Evolutionary conservation across 2,797 vertebrate genomes (phyloP), one percentile per base, ranked within the genome.

Genomic region (Hyperoplus lanceolatus): DNA sequence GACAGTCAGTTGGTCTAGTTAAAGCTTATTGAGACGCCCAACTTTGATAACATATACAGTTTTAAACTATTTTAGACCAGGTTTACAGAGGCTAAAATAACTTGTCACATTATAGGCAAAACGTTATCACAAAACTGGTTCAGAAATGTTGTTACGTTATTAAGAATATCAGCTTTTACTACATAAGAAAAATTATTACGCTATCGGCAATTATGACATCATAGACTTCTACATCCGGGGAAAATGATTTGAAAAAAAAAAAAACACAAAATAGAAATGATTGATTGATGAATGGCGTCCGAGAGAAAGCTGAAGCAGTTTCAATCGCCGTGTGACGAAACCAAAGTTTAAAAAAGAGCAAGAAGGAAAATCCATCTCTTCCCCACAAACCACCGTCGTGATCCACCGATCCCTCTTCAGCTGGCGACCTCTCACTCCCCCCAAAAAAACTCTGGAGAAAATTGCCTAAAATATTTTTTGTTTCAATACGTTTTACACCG

Each of bases 221-320:
- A 29, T 29, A 29, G 29, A 3, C 29, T 29, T 0, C 29, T 29
- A 29, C 29, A 29, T 29, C 29, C 0, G 48, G 55, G 64, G 48
- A 39, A 5, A 1, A 51, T 60, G 71, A 76, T 76, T 63, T 38
- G 18, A 81, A 77, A 29, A 51, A 51, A 62, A 15, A 46, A 13
- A 68, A 60, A 43, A 18, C 48, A 15, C 48, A 16, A 48, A 56
- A 72, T 15, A 54, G 41, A 79, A 75, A 4, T 45, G 76, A 86
- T 21, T 84, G 89, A 87, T 84, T 89, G 81, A 89, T 65, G 75
- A 89, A 29, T 29, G 88, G 85, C 82, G 87, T 92, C 73, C 78
- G 42, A 92, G 29, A 29, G 29, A 29, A 29, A 89, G 89, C 90
- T 79, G 80, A 92, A 93, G 90, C 92, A 63, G 87, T 76, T 89